Conservation (phyloP, 1,140 invertebrate genomes). For the Chironomus tepperi region DNA sequence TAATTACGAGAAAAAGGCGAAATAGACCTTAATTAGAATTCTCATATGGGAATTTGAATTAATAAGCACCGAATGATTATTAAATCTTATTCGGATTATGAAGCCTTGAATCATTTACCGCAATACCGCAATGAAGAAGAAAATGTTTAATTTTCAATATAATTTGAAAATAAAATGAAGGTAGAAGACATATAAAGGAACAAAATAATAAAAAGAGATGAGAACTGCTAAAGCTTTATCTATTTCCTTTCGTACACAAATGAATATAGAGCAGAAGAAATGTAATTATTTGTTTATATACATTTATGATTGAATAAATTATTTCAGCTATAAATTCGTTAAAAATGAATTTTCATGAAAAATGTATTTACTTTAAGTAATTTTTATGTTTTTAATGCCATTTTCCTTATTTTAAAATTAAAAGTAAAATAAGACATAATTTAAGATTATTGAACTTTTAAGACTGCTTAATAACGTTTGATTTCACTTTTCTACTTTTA, state of each 20-base stretch:
- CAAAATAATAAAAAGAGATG: background rate
- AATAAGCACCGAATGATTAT: background rate
- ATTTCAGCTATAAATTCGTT: background rate
- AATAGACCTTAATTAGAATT: too few relatives aligned
- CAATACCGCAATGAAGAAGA: background rate
- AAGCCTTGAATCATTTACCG: background rate
- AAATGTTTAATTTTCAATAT: background rate
- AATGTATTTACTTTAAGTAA: too few relatives aligned
- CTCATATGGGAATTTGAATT: background rate
- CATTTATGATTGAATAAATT: background rate
- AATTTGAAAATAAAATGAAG: background rate
- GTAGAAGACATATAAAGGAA: background rate
- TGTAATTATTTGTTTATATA: conserved; percentile 15
- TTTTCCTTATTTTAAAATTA: too few relatives aligned
- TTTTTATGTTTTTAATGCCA: too few relatives aligned
- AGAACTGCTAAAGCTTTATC: background rate
- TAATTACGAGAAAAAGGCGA: too few relatives aligned
- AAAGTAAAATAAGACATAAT: too few relatives aligned
- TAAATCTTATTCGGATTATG: background rate
- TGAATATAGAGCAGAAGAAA: background rate
- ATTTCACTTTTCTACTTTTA: too few relatives aligned
- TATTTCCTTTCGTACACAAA: background rate
- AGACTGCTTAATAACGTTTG: too few relatives aligned
- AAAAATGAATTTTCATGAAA: too few relatives aligned
- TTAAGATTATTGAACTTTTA: too few relatives aligned